Conservation (phyloP, 2,797 vertebrate genomes). For the Protonibea diacanthus region DNA sequence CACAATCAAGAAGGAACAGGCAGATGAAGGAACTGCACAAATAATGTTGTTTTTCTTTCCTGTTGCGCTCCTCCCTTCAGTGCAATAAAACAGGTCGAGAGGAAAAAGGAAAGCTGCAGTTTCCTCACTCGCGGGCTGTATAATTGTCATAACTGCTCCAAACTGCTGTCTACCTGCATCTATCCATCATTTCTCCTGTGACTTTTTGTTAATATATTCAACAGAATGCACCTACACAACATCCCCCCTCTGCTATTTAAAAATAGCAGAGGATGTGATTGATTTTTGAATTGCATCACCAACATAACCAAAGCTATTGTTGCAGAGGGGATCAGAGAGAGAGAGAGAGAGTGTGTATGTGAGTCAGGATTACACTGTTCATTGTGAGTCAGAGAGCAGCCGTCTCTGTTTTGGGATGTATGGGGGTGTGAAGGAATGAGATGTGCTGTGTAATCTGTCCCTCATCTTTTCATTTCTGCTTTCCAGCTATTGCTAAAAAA, state of each 20-base stretch:
- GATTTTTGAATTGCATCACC: slow-evolving; percentile 71
- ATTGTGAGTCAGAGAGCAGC: slow-evolving; percentile 57
- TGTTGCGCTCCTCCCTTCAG: not conserved
- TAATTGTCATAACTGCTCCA: slow-evolving; percentile 8
- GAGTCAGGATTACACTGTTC: slow-evolving; percentile 62
- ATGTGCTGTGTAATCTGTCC: slow-evolving; percentile 52
- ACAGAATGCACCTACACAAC: slow-evolving; percentile 45
- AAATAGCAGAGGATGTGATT: slow-evolving; percentile 72
- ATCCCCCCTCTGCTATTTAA: slow-evolving; percentile 51
- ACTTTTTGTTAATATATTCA: slow-evolving; percentile 39
- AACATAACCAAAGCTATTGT: slow-evolving; percentile 47
- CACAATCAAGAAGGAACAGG: not conserved
- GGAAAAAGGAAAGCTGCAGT: slow-evolving; percentile 26
- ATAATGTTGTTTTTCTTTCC: slow-evolving; percentile 5
- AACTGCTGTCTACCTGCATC: slow-evolving; percentile 6
- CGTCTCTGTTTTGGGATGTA: slow-evolving; percentile 66
- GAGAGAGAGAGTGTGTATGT: slow-evolving; percentile 27
- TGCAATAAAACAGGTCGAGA: slow-evolving; percentile 13
- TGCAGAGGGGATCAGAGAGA: slow-evolving; percentile 52
- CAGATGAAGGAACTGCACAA: not conserved
- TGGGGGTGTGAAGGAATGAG: slow-evolving; percentile 54
- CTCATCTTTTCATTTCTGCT: slow-evolving; percentile 13
- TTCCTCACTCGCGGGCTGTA: slow-evolving; percentile 19
- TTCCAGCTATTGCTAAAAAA: slow-evolving; percentile 9
- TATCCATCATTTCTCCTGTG: slow-evolving; percentile 2